Base-by-base conservation (phyloP, 1,140 invertebrate genomes). In the Drosophila rhopaloa region DNA sequence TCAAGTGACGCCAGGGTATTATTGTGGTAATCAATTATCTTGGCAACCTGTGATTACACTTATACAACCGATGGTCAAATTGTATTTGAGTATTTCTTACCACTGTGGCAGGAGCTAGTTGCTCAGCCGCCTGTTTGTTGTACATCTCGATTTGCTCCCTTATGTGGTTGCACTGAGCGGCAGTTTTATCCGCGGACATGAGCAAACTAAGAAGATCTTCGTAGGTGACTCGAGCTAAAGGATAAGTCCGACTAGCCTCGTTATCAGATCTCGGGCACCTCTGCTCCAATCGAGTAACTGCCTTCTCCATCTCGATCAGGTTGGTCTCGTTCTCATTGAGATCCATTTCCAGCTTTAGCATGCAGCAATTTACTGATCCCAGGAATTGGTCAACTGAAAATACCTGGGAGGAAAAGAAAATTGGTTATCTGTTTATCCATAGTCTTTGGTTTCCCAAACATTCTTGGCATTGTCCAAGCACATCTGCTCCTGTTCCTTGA, bases 291-390 rank as follows among this genome's bases (percentile, higher is more conserved):
- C 19, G 10, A 0, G 7, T 27, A 4, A 88, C 19, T 0, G 27
- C 1, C 19, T 62, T 66, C 35, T 83, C 72, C 1, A 58, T 57
- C 27, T 70, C 24, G 0, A 71, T 19, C 14, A 86, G 41, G 0
- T 14, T n/a, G 4, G 1, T 14, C 19, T 82, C 79, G 53, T 73
- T 82, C 4, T 79, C 55, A 44, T 43, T 27, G 9, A 86, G 53
- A 4, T 83, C 79, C n/a, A 63, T 50, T 43, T 88, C 83, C 24
- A 66, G 9, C 43, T 41, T 59, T 0, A 54, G 16, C 7, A 83
- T n/a, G 32, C 35, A 53, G 4, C 41, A 9, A 8, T 44, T 67
- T 0, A 88, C 13, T 1, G 47, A 10, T 8, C 46, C 37, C 3
- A 88, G 9, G 13, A 76, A 19, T 11, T 79, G 29, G 10, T 51